Evolutionary conservation across 1,140 invertebrate genomes (phyloP), one percentile per base, ranked within the genome.

Genomic region (Diabrotica undecimpunctata): DNA sequence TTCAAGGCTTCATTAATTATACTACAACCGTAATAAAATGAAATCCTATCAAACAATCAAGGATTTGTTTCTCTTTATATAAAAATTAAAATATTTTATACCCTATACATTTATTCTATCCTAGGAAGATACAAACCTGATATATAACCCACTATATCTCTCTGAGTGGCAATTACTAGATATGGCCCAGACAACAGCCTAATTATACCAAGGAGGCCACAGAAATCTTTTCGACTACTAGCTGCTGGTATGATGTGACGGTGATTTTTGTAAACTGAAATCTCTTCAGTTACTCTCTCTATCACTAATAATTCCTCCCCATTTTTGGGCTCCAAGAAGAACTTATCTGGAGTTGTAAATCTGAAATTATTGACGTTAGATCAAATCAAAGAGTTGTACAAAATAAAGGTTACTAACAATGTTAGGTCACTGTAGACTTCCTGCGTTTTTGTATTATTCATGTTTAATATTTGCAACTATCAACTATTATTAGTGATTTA

Each of bases 161-260:
- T 88, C 71, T 91, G 88, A 13, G 95, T 97, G 57, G 96, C 93
- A 0, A 98, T 89, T 65, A 99, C 84, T 13, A 99, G 82, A 77
- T 97, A 96, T 56, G 89, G 85, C 61, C 95, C 95, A 66, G 92
- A 89, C 41, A 98, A 81, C 0, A 98, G 81, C 65, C 87, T 86
- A 57, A 98, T 90, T 50, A 89, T 89, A 11, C 96, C 96, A 13
- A 98, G 78, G 56, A 99, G 86, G 5, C 96, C 96, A 84, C 90
- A 95, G 67, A 98, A 93, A 66, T 87, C 85, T 66, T 87, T 86
- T 64, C 86, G 85, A 62, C 83, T 84, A 51, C 84, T 86, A 46
- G 83, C 83, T 25, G 84, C 78, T 63, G 86, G 85, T 46, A 46
- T 46, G 70, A 90, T 87, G 74, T 86, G 82, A 67, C 81, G 82